These are phyloP conservation scores for Leptinotarsa peninsularis DNA, from an alignment of 2,888 invertebrate genomes.

Conservation along the genomic window DNA sequence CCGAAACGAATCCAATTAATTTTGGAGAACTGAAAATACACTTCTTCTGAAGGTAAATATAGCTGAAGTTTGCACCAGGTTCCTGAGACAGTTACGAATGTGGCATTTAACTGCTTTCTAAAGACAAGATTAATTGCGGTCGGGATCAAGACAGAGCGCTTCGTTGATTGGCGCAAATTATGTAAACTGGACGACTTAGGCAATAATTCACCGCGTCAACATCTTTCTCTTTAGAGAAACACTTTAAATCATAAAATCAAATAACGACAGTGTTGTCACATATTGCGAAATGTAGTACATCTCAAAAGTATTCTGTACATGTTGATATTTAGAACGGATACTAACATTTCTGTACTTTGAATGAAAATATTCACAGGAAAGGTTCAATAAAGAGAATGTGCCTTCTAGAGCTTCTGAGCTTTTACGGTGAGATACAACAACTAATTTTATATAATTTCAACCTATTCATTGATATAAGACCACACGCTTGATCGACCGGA, in stretches of 20 bases:
- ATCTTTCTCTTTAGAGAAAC: constrained; percentile 43
- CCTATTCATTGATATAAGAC: too few relatives aligned
- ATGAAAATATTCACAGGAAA: too few relatives aligned
- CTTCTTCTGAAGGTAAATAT: constrained; percentile 21
- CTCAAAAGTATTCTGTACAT: too few relatives aligned
- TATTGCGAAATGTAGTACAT: too few relatives aligned
- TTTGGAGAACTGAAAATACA: constrained; percentile 1
- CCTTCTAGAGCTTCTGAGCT: not conserved
- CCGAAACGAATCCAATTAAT: constrained; percentile 12
- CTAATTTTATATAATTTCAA: too few relatives aligned
- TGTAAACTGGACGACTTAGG: constrained; percentile 57
- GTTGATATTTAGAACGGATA: too few relatives aligned
- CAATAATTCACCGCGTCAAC: constrained; percentile 53
- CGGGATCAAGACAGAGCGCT: constrained; percentile 61
- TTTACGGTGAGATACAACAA: too few relatives aligned
- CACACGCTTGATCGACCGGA: too few relatives aligned
- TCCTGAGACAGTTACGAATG: constrained; percentile 63
- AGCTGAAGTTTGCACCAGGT: constrained; percentile 23
- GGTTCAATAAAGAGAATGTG: too few relatives aligned
- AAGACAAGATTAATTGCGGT: constrained; percentile 62
- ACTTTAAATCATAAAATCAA: constrained; percentile 56
- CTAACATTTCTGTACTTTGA: too few relatives aligned
- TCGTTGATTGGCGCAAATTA: constrained; percentile 65
- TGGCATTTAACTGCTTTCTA: constrained; percentile 63
- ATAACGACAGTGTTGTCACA: constrained; percentile 32